Evolutionary conservation across 1,140 invertebrate genomes (phyloP), one percentile per base, ranked within the genome.

Genomic region (Littorina saxatilis): DNA sequence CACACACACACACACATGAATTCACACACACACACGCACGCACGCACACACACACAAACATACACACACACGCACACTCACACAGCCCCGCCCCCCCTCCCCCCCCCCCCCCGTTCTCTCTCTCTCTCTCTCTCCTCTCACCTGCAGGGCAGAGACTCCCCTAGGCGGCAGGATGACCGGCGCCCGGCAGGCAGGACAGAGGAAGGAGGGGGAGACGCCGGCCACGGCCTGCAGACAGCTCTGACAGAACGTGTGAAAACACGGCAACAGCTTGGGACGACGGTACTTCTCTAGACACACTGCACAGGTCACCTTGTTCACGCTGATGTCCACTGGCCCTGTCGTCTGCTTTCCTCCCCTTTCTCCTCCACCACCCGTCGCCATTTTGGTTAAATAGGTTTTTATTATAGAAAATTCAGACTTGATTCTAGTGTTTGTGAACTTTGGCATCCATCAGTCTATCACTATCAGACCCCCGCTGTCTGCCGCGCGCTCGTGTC

Each of bases 161-260:
- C 50, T 50, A 4, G 73, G 39, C 2, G 72, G 72, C 7, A 74
- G 32, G n/a, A 50, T 35, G 17, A 74, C 72, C 4, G 37, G 11
- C 20, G 43, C 35, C 11, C 43, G 17, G 27, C 73, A 75, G 29
- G 50, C 29, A 35, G 73, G 72, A 32, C 73, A 75, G 29, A 35
- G 73, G 73, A 75, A 75, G 73, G 50, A 75, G 47, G 50, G 73
- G 73, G 47, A 29, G 47, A 50, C 11, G 47, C 23, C 40, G 15
- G 72, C 72, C 40, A 74, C 40, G 32, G 39, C 27, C 72, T 74
- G 72, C n/a, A 74, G 73, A 29, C 73, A 52, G 39, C 20, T 4
- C 5, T 52, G 73, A 55, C 73, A 75, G 40, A 74, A 75, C 23
- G 73, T 75, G 73, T 75, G 73, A 35, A 50, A 52, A 75, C 73